These are phyloP conservation scores for Pterocles gutturalis DNA, from an alignment of 2,113 vertebrate genomes.

Conservation along the genomic window DNA sequence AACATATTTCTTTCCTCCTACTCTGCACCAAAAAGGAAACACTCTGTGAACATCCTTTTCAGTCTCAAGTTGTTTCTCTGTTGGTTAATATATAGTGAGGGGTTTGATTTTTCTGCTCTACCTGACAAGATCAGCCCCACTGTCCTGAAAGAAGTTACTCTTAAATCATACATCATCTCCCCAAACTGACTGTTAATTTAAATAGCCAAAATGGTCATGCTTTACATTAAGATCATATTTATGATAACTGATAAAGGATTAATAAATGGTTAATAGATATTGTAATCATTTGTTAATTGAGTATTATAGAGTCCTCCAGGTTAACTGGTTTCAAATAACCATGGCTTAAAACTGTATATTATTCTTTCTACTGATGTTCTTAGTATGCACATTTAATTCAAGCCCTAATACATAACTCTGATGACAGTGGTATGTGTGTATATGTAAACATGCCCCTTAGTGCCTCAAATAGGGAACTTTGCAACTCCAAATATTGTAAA, in stretches of 20 bases:
- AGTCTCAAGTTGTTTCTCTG: neutral
- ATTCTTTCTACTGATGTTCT: neutral
- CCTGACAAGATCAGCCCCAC: neutral
- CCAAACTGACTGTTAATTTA: neutral
- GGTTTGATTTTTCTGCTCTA: neutral
- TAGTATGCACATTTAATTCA: neutral
- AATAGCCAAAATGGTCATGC: neutral
- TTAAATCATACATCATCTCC: neutral
- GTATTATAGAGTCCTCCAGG: neutral
- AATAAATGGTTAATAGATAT: constrained; percentile 9
- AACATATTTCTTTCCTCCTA: neutral
- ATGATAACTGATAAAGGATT: neutral
- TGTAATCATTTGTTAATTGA: constrained; percentile 2
- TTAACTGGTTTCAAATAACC: neutral
- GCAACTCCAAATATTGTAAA: neutral
- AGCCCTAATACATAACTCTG: neutral
- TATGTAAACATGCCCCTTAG: neutral
- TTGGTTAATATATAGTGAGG: neutral
- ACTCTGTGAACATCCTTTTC: neutral
- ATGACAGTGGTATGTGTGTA: neutral
- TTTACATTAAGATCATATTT: neutral
- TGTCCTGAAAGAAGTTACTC: neutral
- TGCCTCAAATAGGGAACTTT: neutral
- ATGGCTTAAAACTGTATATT: neutral
- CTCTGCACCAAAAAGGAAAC: neutral